phyloP scores from a whole-genome alignment of 2,797 vertebrate species.

The Tenualosa thibaudeaui region DNA sequence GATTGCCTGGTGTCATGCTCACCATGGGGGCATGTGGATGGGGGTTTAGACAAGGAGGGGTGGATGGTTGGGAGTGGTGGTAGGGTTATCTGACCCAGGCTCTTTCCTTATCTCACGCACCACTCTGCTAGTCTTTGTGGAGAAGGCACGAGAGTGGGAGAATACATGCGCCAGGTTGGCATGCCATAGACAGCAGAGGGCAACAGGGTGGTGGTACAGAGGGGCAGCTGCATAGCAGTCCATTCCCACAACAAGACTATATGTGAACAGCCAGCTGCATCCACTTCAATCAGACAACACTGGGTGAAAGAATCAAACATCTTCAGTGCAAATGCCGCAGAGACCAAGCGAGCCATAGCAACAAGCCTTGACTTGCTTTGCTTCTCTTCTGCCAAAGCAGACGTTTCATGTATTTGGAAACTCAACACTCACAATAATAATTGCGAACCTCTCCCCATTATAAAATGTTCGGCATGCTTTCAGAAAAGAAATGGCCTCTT shows the following conservation, averaged over 20 bases:
- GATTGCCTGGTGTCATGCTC: constrained; percentile 71
- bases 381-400: background rate
- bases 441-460: background rate
- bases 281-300: constrained; percentile 44
- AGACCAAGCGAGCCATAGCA: background rate
- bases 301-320: background rate
- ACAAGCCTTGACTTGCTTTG: background rate
- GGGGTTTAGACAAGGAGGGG: constrained; percentile 57
- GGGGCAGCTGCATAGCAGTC: background rate
- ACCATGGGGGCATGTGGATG: constrained; percentile 70
- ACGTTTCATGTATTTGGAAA: constrained; percentile 4
- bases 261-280: constrained; percentile 68
- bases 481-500: background rate
- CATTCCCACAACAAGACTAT: constrained; percentile 68
- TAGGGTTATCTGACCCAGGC: constrained; percentile 66
- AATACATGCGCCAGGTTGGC: background rate
- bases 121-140: constrained; percentile 66
- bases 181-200: background rate
- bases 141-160: constrained; percentile 62
- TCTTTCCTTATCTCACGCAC: constrained; percentile 68
- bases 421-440: background rate
- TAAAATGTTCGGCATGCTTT: background rate
- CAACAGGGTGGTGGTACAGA: background rate
- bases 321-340: background rate
- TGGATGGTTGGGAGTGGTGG: constrained; percentile 57